phyloP scores from a whole-genome alignment of 2,888 invertebrate genomes.

The Mythimna vitellina region DNA sequence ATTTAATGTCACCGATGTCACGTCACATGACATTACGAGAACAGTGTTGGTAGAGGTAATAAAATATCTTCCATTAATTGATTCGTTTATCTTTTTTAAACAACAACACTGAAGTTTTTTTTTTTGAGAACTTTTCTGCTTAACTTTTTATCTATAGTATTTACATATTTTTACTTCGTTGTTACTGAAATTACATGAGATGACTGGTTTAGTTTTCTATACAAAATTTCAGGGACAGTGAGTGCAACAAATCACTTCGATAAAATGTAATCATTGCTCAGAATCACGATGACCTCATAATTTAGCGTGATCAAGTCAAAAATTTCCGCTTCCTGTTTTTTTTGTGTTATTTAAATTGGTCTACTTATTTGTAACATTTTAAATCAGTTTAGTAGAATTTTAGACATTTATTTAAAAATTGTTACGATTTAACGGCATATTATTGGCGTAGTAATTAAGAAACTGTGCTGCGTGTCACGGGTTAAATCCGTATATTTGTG shows the following conservation, averaged over 20 bases:
- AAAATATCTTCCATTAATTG: conserved; percentile 3
- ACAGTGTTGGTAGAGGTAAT: conserved; percentile 45
- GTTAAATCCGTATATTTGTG: too few relatives aligned
- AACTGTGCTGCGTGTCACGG: too few relatives aligned
- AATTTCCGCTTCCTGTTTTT: conserved; percentile 32
- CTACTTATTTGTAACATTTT: neutral
- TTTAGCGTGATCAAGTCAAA: neutral
- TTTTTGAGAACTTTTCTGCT: too few relatives aligned
- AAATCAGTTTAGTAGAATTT: neutral
- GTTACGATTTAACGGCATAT: neutral
- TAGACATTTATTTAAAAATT: neutral
- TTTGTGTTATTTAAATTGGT: neutral
- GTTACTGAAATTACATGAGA: neutral
- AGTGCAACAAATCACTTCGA: conserved; percentile 1
- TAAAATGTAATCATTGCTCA: neutral
- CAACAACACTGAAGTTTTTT: neutral
- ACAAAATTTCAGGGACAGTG: conserved; percentile 25
- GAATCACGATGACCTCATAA: conserved; percentile 23
- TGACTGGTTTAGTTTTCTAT: conserved; percentile 7
- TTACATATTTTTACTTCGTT: neutral
- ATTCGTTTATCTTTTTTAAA: neutral
- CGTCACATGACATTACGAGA: conserved; percentile 74
- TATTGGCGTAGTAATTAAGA: too few relatives aligned
- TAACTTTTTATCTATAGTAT: neutral
- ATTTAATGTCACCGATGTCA: conserved; percentile 59